Conservation (phyloP, 2,888 invertebrate genomes). For the Aspidiotus destructor region DNA sequence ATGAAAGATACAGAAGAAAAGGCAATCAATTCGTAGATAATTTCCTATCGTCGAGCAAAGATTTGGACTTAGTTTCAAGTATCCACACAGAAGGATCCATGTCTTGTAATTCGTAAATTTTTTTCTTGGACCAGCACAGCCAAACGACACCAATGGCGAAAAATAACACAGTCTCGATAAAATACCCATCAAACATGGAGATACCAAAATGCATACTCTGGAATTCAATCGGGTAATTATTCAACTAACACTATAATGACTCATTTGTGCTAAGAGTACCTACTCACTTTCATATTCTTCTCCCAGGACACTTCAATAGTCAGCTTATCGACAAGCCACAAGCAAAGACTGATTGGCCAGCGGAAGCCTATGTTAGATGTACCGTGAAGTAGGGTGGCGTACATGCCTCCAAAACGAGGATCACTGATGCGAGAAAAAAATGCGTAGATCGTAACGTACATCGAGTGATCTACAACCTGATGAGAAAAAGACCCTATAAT, state of each 20-base stretch:
- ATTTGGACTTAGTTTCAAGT: not conserved
- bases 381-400: slow-evolving; percentile 97
- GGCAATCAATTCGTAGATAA: too few relatives aligned
- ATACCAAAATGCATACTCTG: too few relatives aligned
- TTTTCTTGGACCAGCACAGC: not conserved
- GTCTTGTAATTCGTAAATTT: not conserved
- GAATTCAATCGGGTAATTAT: too few relatives aligned
- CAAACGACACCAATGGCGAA: not conserved
- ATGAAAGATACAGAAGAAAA: too few relatives aligned
- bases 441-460: slow-evolving; percentile 96
- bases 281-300: not conserved
- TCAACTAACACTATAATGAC: too few relatives aligned
- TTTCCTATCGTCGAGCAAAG: too few relatives aligned
- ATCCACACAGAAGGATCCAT: not conserved
- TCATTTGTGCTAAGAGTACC: too few relatives aligned
- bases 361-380: slow-evolving; percentile 91
- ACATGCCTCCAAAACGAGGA: slow-evolving; percentile 92
- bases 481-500: slow-evolving; percentile 38
- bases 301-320: slow-evolving; percentile 45
- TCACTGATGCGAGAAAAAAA: slow-evolving; percentile 97
- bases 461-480: slow-evolving; percentile 82
- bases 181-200: not conserved
- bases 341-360: slow-evolving; percentile 85
- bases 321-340: slow-evolving; percentile 82
- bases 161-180: not conserved